Conservation (phyloP, 2,797 vertebrate species). For the Sebastes umbrosus region DNA sequence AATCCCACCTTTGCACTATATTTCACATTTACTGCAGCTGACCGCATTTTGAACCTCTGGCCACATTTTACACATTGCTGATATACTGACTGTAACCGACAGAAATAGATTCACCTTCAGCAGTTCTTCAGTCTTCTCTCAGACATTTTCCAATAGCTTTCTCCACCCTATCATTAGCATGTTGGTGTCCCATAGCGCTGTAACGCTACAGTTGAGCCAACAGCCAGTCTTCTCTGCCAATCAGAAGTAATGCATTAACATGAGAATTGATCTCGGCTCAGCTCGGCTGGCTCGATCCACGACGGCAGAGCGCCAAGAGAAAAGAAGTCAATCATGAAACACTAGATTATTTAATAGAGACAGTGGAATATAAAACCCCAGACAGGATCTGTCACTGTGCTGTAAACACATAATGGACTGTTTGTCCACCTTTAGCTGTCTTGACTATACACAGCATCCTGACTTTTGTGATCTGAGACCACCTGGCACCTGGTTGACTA, state of each 20-base stretch:
- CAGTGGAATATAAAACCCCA: conserved; percentile 29
- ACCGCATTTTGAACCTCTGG: neutral
- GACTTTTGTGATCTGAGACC: neutral
- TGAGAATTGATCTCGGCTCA: conserved; percentile 25
- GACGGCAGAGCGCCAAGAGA: neutral
- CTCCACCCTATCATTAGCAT: neutral
- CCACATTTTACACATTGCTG: neutral
- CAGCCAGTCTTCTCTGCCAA: neutral
- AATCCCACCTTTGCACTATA: neutral
- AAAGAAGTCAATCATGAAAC: conserved; percentile 27
- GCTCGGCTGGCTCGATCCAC: neutral
- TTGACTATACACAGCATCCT: neutral
- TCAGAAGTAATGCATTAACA: conserved; percentile 30
- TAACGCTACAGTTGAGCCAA: neutral
- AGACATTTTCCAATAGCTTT: neutral
- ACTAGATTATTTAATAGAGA: conserved; percentile 20
- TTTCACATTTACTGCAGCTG: neutral
- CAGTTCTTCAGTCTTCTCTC: neutral
- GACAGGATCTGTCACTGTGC: neutral
- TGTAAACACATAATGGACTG: neutral
- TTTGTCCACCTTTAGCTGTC: neutral
- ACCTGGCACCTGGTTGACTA: neutral
- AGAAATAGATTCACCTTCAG: neutral
- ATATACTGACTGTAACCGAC: neutral
- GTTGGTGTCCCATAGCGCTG: neutral